Conservation (phyloP, 2,888 invertebrate genomes). For the Venustoraphidia nigricollis region DNA sequence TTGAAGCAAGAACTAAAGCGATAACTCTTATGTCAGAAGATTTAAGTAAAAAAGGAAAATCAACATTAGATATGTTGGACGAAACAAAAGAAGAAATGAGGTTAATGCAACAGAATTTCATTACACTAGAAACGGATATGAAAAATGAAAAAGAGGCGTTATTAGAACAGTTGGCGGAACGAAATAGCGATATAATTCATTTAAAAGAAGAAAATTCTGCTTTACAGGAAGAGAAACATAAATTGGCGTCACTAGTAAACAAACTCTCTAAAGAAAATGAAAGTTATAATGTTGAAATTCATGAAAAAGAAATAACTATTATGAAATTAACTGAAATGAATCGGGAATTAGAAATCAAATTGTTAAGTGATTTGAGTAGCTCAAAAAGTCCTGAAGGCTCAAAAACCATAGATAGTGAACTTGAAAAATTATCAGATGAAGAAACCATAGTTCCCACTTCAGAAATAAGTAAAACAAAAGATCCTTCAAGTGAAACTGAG, state of each 20-base stretch:
- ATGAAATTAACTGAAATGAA: constrained; percentile 15
- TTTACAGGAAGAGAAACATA: constrained; percentile 27
- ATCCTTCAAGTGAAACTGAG: constrained; percentile 2
- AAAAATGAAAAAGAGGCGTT: constrained; percentile 47
- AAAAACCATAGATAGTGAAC: constrained; percentile 1
- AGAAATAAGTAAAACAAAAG: constrained; percentile 8
- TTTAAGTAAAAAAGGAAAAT: constrained; percentile 53
- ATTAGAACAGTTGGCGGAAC: constrained; percentile 35
- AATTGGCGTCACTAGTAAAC: constrained; percentile 10
- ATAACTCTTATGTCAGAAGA: constrained; percentile 60
- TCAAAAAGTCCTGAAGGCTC: constrained; percentile 1
- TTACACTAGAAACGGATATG: constrained; percentile 52
- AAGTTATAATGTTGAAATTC: constrained; percentile 8
- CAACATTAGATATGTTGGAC: constrained; percentile 54
- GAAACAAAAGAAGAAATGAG: constrained; percentile 69
- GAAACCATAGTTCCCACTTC: constrained; percentile 5
- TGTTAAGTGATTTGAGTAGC: constrained; percentile 2
- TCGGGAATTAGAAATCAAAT: constrained; percentile 5
- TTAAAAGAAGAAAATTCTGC: constrained; percentile 40
- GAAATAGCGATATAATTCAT: constrained; percentile 36
- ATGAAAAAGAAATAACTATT: constrained; percentile 18
- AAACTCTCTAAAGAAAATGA: background rate
- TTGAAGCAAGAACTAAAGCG: constrained; percentile 67
- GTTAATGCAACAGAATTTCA: constrained; percentile 64
- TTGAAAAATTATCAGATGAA: background rate